Base-by-base conservation (phyloP, 2,888 invertebrate species). In the Phortica magna region DNA sequence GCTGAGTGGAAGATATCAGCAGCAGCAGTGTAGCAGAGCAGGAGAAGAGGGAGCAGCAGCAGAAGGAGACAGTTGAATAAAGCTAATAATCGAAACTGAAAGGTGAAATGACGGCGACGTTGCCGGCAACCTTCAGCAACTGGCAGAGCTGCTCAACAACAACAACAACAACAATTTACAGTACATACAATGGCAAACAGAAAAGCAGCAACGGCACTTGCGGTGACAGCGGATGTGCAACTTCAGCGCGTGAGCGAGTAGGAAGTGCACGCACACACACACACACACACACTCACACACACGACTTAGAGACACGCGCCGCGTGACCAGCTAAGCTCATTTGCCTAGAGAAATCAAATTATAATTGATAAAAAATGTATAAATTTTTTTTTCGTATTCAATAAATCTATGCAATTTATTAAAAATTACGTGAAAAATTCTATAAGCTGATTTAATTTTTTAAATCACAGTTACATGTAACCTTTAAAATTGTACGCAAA, bases 241-340 rank as follows among this genome's bases (percentile, higher is more conserved):
- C 73, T 73, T 19, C 74, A 57, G 41, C 42, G 79, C 84, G 70
- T 71, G 70, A 79, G 87, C 88, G 85, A 59, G 41, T 73, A 59
- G 73, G 88, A 85, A 88, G 87, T 88, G 77, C 76, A 78, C 9
- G 61, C 65, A 67, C 73, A 76, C 73, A 71, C 78, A 77, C 70
- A 73, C 64, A 77, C 72, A 67, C 57, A 64, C 74, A 65, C 22
- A 43, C 7, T 22, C 48, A 70, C 12, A 43, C 19, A 70, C 70
- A 48, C 31, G 10, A 10, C 61, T 12, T 53, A 42, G 72, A 65
- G 61, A 68, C 67, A 76, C 67, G 65, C 57, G n/a, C 61, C 88
- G 88, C 85, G 88, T 85, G 85, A 85, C 83, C 80, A 84, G 83
- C 88, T 78, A 83, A 5, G 70, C 83, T 77, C 75, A 59, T 79